Evolutionary conservation across 2,113 vertebrate genomes (phyloP).

Genomic region (Cacatua alba): DNA sequence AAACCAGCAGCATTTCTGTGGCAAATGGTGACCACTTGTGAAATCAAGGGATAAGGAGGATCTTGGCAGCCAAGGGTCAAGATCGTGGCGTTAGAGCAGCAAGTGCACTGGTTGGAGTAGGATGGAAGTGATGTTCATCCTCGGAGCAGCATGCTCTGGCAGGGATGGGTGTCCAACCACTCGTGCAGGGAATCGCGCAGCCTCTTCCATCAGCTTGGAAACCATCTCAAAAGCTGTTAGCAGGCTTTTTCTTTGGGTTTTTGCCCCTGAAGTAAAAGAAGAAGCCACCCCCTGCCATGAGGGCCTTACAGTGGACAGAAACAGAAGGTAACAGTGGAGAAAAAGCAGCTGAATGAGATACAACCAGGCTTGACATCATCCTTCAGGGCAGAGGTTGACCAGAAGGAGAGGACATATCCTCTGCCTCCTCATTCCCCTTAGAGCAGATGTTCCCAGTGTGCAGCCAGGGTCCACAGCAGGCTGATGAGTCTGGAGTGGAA

Average conservation of each 20-base stretch:
- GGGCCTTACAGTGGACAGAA: background rate
- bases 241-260: background rate
- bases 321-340: background rate
- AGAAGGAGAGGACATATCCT: background rate
- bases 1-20: background rate
- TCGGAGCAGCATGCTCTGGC: accelerated
- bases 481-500: background rate
- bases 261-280: background rate
- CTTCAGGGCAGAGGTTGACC: background rate
- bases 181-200: accelerated
- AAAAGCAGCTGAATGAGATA: background rate
- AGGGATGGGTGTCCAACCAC: no score
- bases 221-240: background rate
- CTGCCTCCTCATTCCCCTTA: background rate
- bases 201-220: background rate
- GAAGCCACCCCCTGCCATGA: background rate
- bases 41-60: background rate
- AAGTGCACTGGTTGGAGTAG: background rate
- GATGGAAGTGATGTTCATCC: background rate
- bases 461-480: background rate
- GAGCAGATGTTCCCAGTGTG: background rate
- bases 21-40: background rate
- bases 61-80: background rate
- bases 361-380: no score
- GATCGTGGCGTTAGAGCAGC: background rate